Conservation (phyloP, 1,140 invertebrate genomes). For the Diorhabda elongata region DNA sequence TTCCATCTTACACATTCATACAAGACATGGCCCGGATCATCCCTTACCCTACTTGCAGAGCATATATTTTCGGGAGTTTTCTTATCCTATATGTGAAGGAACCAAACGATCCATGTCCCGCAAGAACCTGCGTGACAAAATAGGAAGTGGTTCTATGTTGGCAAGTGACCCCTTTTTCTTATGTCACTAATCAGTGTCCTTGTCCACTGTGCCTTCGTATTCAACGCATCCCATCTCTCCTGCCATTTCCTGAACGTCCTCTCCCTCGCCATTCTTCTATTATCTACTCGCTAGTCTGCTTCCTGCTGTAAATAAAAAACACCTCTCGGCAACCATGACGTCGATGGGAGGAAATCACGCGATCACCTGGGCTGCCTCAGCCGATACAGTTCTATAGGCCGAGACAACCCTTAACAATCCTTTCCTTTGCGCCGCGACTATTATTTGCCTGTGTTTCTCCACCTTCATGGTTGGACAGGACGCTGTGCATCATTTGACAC, state of each 20-base stretch:
- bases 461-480: neutral
- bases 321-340: neutral
- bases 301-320: neutral
- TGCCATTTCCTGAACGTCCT: slow-evolving; percentile 6
- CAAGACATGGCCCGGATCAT: no score
- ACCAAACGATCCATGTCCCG: slow-evolving; percentile 23
- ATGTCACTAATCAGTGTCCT: slow-evolving; percentile 14
- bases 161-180: slow-evolving; percentile 10
- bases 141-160: slow-evolving; percentile 8
- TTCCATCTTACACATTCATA: no score
- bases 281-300: neutral
- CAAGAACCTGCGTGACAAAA: slow-evolving; percentile 16
- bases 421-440: slow-evolving; percentile 14
- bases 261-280: neutral
- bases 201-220: slow-evolving; percentile 11
- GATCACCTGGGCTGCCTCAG: no score
- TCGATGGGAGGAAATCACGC: no score
- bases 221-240: slow-evolving; percentile 9
- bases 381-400: slow-evolving; percentile 14
- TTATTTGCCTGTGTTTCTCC: neutral
- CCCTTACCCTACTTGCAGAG: no score
- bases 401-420: slow-evolving; percentile 12
- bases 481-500: no score
- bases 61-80: neutral
- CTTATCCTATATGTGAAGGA: slow-evolving; percentile 19